phyloP scores from a whole-genome alignment of 2,888 invertebrate species.

The Chrysolina oricalcia region DNA sequence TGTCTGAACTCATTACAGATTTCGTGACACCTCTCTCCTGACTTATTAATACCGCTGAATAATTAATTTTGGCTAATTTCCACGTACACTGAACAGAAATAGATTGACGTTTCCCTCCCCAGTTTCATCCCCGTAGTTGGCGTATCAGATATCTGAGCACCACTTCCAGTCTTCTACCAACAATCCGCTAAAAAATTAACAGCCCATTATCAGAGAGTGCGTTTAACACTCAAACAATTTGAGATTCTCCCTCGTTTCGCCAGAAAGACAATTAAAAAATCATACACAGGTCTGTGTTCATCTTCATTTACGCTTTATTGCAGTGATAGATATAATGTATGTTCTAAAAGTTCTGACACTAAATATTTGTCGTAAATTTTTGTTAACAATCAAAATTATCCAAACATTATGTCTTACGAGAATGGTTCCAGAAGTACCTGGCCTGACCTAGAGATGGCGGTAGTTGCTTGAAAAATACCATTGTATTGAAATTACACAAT shows the following conservation, averaged over 20 bases:
- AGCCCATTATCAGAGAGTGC: conserved; percentile 66
- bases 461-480: no score
- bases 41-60: conserved; percentile 58
- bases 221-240: conserved; percentile 62
- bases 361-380: no score
- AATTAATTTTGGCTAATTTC: conserved; percentile 61
- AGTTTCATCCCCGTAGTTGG: conserved; percentile 40
- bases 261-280: conserved; percentile 46
- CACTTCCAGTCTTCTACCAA: conserved; percentile 64
- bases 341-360: no score
- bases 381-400: no score
- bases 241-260: conserved; percentile 47
- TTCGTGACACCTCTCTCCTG: conserved; percentile 50
- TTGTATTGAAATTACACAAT: no score
- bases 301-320: conserved; percentile 39
- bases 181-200: conserved; percentile 68
- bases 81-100: conserved; percentile 53
- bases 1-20: conserved; percentile 46
- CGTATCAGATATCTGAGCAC: conserved; percentile 55
- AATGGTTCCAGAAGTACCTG: no score
- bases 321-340: no score
- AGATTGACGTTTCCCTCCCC: conserved; percentile 61
- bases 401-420: no score
- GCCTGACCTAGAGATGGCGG: no score
- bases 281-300: conserved; percentile 31